phyloP scores from a whole-genome alignment of 2,888 invertebrate genomes.

The Thera britannica region DNA sequence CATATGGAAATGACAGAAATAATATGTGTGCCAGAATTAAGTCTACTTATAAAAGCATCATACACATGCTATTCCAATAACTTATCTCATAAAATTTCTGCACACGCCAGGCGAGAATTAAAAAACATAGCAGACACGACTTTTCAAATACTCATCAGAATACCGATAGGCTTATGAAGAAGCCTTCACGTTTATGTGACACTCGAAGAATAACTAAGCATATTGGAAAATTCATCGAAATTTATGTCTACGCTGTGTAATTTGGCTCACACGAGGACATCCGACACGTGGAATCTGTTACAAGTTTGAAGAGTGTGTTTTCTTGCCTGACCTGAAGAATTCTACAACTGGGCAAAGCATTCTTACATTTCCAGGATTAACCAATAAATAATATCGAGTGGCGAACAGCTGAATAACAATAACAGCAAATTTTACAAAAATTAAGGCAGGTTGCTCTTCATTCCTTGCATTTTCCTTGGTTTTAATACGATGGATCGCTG shows the following conservation, averaged over 20 bases:
- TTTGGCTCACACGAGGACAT: not conserved
- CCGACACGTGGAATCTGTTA: not conserved
- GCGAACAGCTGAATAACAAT: no score
- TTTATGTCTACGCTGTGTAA: not conserved
- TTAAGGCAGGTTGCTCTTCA: no score
- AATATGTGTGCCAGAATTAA: no score
- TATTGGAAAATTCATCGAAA: not conserved
- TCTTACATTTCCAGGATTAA: no score
- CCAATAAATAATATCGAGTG: no score
- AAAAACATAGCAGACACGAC: not conserved
- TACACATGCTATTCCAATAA: not conserved
- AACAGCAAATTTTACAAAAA: no score
- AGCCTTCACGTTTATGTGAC: not conserved
- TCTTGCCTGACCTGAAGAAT: no score
- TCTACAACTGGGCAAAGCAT: no score
- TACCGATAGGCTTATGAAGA: not conserved
- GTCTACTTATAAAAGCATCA: no score
- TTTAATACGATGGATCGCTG: no score
- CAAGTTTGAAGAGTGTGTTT: not conserved
- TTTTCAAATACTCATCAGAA: not conserved
- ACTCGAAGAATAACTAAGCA: not conserved
- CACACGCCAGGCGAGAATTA: not conserved
- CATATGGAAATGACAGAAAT: no score
- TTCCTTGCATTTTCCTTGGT: no score
- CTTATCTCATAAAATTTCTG: not conserved